Evolutionary conservation across 2,113 vertebrate species (phyloP).

Genomic region (Bubo scandiacus): DNA sequence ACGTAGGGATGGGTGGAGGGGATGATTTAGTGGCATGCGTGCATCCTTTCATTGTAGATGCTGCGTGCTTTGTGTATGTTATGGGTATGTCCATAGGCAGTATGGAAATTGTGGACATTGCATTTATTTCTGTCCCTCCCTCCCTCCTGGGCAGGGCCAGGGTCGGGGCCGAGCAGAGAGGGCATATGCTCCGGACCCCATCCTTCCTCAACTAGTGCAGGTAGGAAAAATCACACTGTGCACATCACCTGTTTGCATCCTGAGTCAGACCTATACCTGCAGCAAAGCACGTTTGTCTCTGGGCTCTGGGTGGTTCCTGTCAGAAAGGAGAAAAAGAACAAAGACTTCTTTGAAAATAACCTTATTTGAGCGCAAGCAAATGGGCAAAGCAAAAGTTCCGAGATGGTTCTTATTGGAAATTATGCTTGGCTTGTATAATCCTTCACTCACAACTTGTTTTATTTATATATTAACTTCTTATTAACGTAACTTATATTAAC

Average conservation of each 20-base stretch:
- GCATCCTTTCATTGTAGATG: not conserved
- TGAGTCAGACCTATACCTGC: not conserved
- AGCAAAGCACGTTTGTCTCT: not conserved
- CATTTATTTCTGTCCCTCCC: not conserved
- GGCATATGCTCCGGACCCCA: not conserved
- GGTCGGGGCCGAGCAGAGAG: not conserved
- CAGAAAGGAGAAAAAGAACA: not conserved
- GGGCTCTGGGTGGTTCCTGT: not conserved
- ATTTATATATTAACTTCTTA: not conserved
- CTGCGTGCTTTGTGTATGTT: no score
- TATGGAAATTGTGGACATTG: not conserved
- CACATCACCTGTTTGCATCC: not conserved
- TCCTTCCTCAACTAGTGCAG: not conserved
- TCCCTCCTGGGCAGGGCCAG: not conserved
- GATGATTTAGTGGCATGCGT: not conserved
- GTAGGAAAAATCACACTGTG: not conserved
- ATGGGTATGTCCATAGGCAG: no score
- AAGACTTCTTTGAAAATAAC: not conserved
- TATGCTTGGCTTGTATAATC: not conserved
- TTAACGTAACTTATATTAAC: no score
- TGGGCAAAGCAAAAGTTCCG: not conserved
- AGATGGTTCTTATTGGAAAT: not conserved
- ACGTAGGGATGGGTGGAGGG: fast-evolving
- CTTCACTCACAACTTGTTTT: not conserved
- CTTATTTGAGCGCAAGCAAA: not conserved